Evolutionary conservation across 2,113 vertebrate species (phyloP).

Genomic region (Xiphias gladius): DNA sequence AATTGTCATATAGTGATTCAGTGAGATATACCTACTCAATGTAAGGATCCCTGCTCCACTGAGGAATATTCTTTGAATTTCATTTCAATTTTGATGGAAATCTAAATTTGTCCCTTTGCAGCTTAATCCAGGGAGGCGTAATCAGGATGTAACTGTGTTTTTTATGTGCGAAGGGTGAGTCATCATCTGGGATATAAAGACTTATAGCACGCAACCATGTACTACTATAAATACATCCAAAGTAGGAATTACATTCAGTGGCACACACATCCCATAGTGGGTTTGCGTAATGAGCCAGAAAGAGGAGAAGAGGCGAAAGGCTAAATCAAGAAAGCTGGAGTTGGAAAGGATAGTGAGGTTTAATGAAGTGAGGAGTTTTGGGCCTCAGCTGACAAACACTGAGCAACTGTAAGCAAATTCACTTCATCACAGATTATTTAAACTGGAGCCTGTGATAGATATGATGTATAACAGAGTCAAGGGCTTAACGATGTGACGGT

Average conservation of each 20-base stretch:
- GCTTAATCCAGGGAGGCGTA: slow-evolving; percentile 56
- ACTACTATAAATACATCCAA: slow-evolving; percentile 53
- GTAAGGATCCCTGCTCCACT: neutral
- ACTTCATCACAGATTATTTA: slow-evolving; percentile 22
- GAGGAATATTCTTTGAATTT: slow-evolving; percentile 42
- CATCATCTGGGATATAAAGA: slow-evolving; percentile 43
- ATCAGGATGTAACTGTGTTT: slow-evolving; percentile 45
- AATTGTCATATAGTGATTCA: neutral
- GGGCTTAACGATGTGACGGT: neutral
- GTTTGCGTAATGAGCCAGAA: slow-evolving; percentile 33
- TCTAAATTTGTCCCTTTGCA: slow-evolving; percentile 54
- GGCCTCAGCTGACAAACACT: neutral
- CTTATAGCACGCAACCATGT: slow-evolving; percentile 28
- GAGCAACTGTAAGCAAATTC: slow-evolving; percentile 16
- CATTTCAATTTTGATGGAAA: slow-evolving; percentile 30
- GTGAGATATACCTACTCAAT: slow-evolving; percentile 15
- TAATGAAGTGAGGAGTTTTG: slow-evolving; percentile 11
- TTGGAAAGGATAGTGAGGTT: slow-evolving; percentile 16
- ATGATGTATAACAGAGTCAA: neutral
- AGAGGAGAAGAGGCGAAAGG: slow-evolving; percentile 17
- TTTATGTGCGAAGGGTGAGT: slow-evolving; percentile 41
- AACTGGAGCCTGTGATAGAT: slow-evolving; percentile 13
- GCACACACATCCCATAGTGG: slow-evolving; percentile 16
- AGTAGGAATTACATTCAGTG: slow-evolving; percentile 42
- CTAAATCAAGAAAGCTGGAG: slow-evolving; percentile 29